Conservation (phyloP, 2,888 invertebrate species). For the Junonia oenone region DNA sequence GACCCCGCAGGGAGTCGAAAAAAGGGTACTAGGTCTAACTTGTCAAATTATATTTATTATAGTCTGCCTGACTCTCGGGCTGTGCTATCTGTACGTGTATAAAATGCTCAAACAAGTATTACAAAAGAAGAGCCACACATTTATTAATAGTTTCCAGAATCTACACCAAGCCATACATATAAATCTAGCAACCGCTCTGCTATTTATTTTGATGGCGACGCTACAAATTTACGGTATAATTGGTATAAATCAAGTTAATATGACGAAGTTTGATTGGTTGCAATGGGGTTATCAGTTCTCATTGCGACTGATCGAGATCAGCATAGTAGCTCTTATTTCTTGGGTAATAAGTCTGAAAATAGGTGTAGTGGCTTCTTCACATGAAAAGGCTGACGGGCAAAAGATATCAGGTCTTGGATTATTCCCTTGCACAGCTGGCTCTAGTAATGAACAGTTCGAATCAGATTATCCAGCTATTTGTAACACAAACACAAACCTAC, state of each 20-base stretch:
- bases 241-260: slow-evolving; percentile 73
- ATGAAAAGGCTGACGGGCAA: slow-evolving; percentile 84
- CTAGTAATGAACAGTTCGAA: slow-evolving; percentile 91
- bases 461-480: slow-evolving; percentile 92
- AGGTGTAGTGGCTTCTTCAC: slow-evolving; percentile 74
- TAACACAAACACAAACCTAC: slow-evolving; percentile 90
- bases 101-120: slow-evolving; percentile 86
- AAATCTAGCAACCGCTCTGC: slow-evolving; percentile 90
- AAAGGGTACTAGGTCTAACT: slow-evolving; percentile 84
- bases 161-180: slow-evolving; percentile 93
- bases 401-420: slow-evolving; percentile 88
- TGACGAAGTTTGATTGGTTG: slow-evolving; percentile 89
- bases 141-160: slow-evolving; percentile 88
- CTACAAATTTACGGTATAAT: slow-evolving; percentile 89
- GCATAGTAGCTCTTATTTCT: slow-evolving; percentile 90
- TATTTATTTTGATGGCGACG: slow-evolving; percentile 90
- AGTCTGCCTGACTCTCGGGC: slow-evolving; percentile 89
- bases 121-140: slow-evolving; percentile 87
- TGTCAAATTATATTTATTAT: slow-evolving; percentile 93
- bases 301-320: slow-evolving; percentile 90
- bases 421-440: slow-evolving; percentile 89
- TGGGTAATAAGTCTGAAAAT: slow-evolving; percentile 91
- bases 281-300: slow-evolving; percentile 96
- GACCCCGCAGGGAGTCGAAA: slow-evolving; percentile 66
- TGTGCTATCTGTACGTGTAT: slow-evolving; percentile 92